Conservation (phyloP, 2,888 invertebrate genomes). For the Stenoptilia bipunctidactyla region DNA sequence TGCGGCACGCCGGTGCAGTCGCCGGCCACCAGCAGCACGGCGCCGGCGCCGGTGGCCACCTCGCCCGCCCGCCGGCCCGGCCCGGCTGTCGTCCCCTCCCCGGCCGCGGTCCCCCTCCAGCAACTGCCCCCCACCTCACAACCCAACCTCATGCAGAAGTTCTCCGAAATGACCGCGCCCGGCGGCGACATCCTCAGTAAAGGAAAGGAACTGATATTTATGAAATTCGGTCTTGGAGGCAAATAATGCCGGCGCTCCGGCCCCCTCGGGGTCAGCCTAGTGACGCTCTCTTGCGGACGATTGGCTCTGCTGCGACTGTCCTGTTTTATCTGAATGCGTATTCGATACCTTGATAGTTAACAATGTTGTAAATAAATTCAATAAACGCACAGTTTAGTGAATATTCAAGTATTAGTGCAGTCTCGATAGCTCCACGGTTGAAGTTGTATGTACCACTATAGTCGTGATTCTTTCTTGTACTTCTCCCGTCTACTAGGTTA, state of each 20-base stretch:
- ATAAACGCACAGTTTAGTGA: slow-evolving; percentile 70
- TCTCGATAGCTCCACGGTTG: slow-evolving; percentile 55
- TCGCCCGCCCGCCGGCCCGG: slow-evolving; percentile 59
- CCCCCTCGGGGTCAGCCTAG: slow-evolving; percentile 24
- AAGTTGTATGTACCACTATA: slow-evolving; percentile 44
- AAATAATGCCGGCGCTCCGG: slow-evolving; percentile 69
- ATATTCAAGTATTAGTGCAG: slow-evolving; percentile 62
- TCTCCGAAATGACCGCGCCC: slow-evolving; percentile 89
- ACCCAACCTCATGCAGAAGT: slow-evolving; percentile 90
- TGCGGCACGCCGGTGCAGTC: slow-evolving; percentile 55
- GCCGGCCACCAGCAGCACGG: slow-evolving; percentile 29
- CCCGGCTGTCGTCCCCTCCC: slow-evolving; percentile 53
- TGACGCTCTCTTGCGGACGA: slow-evolving; percentile 11
- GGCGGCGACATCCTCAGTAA: slow-evolving; percentile 92
- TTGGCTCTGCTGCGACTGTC: slow-evolving; percentile 23
- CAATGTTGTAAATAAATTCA: slow-evolving; percentile 63
- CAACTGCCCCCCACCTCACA: slow-evolving; percentile 57
- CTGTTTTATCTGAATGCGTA: no score
- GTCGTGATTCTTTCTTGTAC: slow-evolving; percentile 47
- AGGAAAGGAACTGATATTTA: slow-evolving; percentile 94
- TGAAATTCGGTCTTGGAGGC: slow-evolving; percentile 91
- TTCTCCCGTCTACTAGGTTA: slow-evolving; percentile 54
- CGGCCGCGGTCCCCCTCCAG: slow-evolving; percentile 44
- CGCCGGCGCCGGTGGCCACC: slow-evolving; percentile 21
- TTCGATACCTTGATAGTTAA: slow-evolving; percentile 18